phyloP scores from a whole-genome alignment of 2,797 vertebrate genomes.

The Epinephelus awoara region DNA sequence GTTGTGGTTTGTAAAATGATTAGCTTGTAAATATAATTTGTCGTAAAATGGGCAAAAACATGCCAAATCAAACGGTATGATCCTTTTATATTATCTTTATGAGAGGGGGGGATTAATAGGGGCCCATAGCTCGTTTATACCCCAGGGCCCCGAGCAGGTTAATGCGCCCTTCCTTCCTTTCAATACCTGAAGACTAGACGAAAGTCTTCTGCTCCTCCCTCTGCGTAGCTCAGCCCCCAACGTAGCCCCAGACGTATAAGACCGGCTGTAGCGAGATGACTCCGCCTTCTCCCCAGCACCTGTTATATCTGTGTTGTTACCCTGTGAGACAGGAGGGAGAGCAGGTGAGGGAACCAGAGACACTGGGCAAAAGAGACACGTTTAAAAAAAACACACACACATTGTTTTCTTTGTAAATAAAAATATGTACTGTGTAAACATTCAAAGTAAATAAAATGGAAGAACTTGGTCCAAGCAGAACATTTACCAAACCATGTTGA shows the following conservation, averaged over 20 bases:
- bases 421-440: not conserved
- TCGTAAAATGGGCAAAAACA: not conserved
- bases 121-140: slow-evolving; percentile 11
- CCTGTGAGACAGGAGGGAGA: slow-evolving; percentile 64
- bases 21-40: not conserved
- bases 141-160: not conserved
- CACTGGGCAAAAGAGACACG: not conserved
- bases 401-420: not conserved
- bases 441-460: not conserved
- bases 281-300: slow-evolving; percentile 81
- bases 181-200: slow-evolving; percentile 86
- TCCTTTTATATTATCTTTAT: not conserved
- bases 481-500: slow-evolving; percentile 12
- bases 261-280: slow-evolving; percentile 84
- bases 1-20: not conserved
- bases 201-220: slow-evolving; percentile 84
- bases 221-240: slow-evolving; percentile 87
- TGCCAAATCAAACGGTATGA: not conserved
- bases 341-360: slow-evolving; percentile 5
- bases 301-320: slow-evolving; percentile 74
- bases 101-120: not conserved
- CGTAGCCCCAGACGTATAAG: slow-evolving; percentile 86
- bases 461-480: not conserved
- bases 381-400: not conserved
- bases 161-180: not conserved